A percentile compares a stretch with the other conserved stretches of the same genome.
Conservation (phyloP, 2,888 invertebrate genomes). For the Sminthurides aquaticus region DNA sequence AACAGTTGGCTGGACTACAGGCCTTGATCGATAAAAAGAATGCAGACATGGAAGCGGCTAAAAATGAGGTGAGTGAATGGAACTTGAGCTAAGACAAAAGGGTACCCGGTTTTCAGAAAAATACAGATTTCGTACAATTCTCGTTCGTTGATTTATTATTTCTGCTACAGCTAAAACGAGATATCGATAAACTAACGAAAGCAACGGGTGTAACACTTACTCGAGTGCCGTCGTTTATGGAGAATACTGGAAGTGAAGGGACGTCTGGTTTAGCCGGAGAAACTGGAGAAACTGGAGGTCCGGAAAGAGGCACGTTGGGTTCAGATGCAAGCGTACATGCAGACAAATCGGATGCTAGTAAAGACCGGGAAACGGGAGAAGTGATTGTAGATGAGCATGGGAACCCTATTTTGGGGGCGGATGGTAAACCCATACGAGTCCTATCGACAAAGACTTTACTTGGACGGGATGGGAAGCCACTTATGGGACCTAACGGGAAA, state of each 20-base stretch:
- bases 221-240: slow-evolving; percentile 28
- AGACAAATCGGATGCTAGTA: background rate
- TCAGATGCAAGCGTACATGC: background rate
- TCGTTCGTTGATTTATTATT: too few relatives aligned
- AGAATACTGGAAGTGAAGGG: background rate
- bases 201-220: slow-evolving; percentile 25
- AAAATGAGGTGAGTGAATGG: slow-evolving; percentile 23
- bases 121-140: too few relatives aligned
- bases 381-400: background rate
- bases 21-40: slow-evolving; percentile 15
- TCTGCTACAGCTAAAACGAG: slow-evolving; percentile 26
- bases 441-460: background rate
- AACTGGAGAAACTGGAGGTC: background rate
- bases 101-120: too few relatives aligned
- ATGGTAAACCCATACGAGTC: slow-evolving; percentile 2
- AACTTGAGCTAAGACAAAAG: too few relatives aligned
- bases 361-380: background rate
- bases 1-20: slow-evolving; percentile 13
- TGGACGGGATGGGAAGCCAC: slow-evolving; percentile 1
- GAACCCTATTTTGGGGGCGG: background rate
- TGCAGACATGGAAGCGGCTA: slow-evolving; percentile 24
- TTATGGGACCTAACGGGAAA: slow-evolving; percentile 9
- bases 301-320: background rate
- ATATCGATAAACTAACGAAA: slow-evolving; percentile 26
- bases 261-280: background rate